Conservation (phyloP, 2,888 invertebrate genomes). For the Apamea anceps region DNA sequence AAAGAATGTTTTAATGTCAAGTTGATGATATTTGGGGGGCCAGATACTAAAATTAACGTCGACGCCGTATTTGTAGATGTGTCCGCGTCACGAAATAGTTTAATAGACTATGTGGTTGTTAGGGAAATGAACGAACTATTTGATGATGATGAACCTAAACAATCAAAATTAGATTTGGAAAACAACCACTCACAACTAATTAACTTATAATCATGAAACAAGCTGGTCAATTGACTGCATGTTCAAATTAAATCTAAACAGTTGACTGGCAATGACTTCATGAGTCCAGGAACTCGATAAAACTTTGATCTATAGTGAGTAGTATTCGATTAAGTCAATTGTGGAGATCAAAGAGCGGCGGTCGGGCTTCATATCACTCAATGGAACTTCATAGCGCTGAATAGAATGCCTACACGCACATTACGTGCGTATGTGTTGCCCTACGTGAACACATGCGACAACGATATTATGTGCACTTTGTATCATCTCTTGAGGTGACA, state of each 20-base stretch:
- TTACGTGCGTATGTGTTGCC: conserved; percentile 65
- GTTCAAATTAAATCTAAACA: conserved; percentile 59
- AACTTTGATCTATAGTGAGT: conserved; percentile 78
- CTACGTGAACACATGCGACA: conserved; percentile 60
- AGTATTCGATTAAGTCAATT: conserved; percentile 85
- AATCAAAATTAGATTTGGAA: conserved; percentile 13
- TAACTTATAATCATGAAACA: conserved; percentile 29
- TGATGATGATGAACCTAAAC: neutral
- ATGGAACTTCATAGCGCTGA: conserved; percentile 57
- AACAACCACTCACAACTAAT: conserved; percentile 22
- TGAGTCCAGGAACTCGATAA: conserved; percentile 70
- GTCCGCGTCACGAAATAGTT: conserved; percentile 29
- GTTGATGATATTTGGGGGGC: conserved; percentile 59
- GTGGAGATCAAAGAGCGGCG: conserved; percentile 76
- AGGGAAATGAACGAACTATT: conserved; percentile 11
- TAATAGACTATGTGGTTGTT: conserved; percentile 7
- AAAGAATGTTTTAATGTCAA: conserved; percentile 73
- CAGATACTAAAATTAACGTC: conserved; percentile 53
- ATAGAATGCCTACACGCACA: conserved; percentile 75
- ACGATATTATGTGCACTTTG: conserved; percentile 52
- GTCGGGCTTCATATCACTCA: conserved; percentile 58
- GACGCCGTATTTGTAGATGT: conserved; percentile 52
- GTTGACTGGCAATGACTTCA: conserved; percentile 68
- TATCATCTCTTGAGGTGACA: conserved; percentile 18
- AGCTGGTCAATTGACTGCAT: conserved; percentile 51